Evolutionary conservation across 2,888 invertebrate genomes (phyloP), one percentile per base, ranked within the genome.

Genomic region (Drosophila barbarae): DNA sequence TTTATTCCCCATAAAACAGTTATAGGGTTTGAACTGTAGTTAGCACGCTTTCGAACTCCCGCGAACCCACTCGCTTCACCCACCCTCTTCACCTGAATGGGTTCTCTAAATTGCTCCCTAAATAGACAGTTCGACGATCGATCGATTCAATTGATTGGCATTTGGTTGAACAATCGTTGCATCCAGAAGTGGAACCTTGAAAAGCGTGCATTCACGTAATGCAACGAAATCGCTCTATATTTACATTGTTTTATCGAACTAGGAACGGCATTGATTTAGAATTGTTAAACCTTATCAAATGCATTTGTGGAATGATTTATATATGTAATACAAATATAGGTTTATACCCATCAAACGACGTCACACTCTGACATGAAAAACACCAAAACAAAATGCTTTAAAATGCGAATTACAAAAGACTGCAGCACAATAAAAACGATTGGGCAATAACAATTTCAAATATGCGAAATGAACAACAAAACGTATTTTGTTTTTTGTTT

Each of bases 231-330:
- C 67, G 68, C 68, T 55, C 54, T 35, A 53, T 67, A 60, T 69
- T 69, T 66, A 26, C 38, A 28, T 18, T 52, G 38, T 71, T 68
- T 68, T 68, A 68, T 68, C 68, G 42, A 54, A 54, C 65, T 50
- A 54, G 68, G 71, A 71, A 71, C 34, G 52, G 50, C n/a, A 39
- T 18, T 44, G 55, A 36, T 32, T 38, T 36, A n/a, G 28, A 68
- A 54, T 34, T 36, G 44, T 54, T 13, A 35, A 49, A 26, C 47
- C 5, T 65, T 65, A 65, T 65, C 65, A 65, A 69, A 58, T 42
- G 42, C 42, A 63, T 32, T 30, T 35, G 46, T 36, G 39, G 12
- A 47, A 64, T 46, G 39, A 42, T 47, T 60, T 44, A 21, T 67
- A 46, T 38, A 41, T 35, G 10, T 42, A 42, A 42, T 42, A 28